A percentile compares a stretch with the other conserved stretches of the same genome.
phyloP scores from a whole-genome alignment of 2,888 invertebrate species.

The Eremobia ochroleuca region DNA sequence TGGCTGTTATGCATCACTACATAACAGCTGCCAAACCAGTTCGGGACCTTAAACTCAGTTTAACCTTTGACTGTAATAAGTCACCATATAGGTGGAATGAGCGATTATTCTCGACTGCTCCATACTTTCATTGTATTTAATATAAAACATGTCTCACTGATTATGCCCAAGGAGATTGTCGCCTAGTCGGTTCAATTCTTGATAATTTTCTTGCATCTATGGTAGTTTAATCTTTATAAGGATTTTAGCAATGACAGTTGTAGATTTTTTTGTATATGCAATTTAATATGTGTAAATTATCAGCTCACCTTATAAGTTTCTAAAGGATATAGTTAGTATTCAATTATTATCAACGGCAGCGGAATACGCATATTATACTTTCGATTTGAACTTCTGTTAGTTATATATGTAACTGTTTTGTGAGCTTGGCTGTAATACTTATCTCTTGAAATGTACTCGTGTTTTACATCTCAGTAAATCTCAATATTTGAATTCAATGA shows the following conservation, averaged over 20 bases:
- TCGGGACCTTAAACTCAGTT: conserved; percentile 76
- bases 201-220: conserved; percentile 21
- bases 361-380: not conserved
- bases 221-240: conserved; percentile 22
- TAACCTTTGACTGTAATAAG: conserved; percentile 72
- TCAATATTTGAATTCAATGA: conserved; percentile 14
- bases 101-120: conserved; percentile 58
- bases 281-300: conserved; percentile 43
- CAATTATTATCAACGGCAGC: not conserved
- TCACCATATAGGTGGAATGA: conserved; percentile 56
- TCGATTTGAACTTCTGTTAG: not conserved
- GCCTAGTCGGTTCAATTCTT: conserved; percentile 3
- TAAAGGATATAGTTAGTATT: conserved; percentile 1
- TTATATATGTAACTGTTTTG: not conserved
- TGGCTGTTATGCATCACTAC: conserved; percentile 62
- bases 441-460: not conserved
- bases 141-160: conserved; percentile 23
- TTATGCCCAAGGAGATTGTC: conserved; percentile 15
- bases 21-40: conserved; percentile 73
- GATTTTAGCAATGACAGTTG: conserved; percentile 24
- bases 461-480: conserved; percentile 21
- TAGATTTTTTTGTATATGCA: conserved; percentile 4
- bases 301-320: conserved; percentile 8
- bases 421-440: not conserved
- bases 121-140: conserved; percentile 59